Evolutionary conservation across 1,140 invertebrate genomes (phyloP).

Genomic region (Scylla paramamosain): DNA sequence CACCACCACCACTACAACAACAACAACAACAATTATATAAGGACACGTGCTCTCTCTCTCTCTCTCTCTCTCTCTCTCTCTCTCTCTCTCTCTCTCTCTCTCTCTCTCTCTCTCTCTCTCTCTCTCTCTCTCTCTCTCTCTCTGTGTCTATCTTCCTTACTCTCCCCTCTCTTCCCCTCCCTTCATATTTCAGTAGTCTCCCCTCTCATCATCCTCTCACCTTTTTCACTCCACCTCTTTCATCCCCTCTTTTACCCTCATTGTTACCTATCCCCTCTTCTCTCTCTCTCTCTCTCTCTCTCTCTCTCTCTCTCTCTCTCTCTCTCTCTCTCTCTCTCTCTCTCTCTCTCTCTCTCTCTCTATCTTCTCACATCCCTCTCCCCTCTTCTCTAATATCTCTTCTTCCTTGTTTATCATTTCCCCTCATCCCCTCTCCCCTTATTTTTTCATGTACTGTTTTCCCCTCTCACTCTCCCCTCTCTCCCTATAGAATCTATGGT

Average conservation of each 20-base stretch:
- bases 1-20: no score
- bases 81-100: neutral
- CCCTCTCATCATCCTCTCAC: neutral
- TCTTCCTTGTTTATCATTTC: neutral
- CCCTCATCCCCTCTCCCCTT: neutral
- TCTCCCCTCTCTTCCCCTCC: neutral
- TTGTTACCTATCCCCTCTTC: no score
- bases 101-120: slow-evolving; percentile 36
- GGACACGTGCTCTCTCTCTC: slow-evolving; percentile 7
- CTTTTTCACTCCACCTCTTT: neutral
- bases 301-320: neutral
- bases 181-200: neutral
- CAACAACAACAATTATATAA: no score
- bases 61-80: slow-evolving; percentile 28
- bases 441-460: no score
- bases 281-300: neutral
- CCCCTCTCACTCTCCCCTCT: neutral
- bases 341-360: neutral
- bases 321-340: neutral
- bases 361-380: neutral
- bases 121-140: slow-evolving; percentile 37
- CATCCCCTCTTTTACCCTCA: neutral
- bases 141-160: neutral
- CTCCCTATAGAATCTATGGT: neutral
- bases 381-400: neutral